Evolutionary conservation across 2,797 vertebrate species (phyloP), one percentile per base, ranked within the genome.

Genomic region (Sebastes oblongus): DNA sequence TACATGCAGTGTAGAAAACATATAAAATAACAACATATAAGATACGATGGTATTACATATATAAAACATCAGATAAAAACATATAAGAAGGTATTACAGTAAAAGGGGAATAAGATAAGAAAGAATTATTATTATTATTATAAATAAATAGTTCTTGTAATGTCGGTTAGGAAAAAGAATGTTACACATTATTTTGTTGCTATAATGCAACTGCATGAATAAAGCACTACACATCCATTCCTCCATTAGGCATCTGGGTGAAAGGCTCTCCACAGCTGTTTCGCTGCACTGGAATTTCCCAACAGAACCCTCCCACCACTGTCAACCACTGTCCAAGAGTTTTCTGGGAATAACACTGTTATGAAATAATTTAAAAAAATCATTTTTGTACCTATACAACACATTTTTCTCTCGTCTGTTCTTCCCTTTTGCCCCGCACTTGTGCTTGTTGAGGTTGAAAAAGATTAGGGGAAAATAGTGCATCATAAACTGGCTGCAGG

Each of bases 401-500:
- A 67, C 65, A 73, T 76, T 66, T 75, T 79, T 77, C 79, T 77
- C 74, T 72, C 71, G 29, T 81, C 82, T 86, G 74, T 67, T 79
- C 83, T 93, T 83, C 72, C 83, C 83, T 81, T 81, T 92, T 85
- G 82, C 88, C 79, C 80, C 84, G 84, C 72, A 77, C 84, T 91
- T 88, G 80, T 89, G 85, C 91, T 95, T 91, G 92, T 94, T 93
- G 91, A 87, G 81, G 92, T 86, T 94, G 91, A 92, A 89, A 89
- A 91, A 95, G 93, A 95, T 95, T 94, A 95, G 91, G 81, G 82
- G 80, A 88, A 91, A 93, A 92, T 83, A 92, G 93, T 91, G 89
- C 93, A 92, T 95, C 91, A 92, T 92, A 95, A 95, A 94, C 92
- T 92, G 93, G 93, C 94, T 94, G 88, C 91, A 91, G 88, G 94